Percentiles rank a stretch among this genome's conserved stretches.
These are phyloP conservation scores for Hipparchia sbordonii DNA, from an alignment of 2,888 invertebrate genomes.

Conservation along the genomic window DNA sequence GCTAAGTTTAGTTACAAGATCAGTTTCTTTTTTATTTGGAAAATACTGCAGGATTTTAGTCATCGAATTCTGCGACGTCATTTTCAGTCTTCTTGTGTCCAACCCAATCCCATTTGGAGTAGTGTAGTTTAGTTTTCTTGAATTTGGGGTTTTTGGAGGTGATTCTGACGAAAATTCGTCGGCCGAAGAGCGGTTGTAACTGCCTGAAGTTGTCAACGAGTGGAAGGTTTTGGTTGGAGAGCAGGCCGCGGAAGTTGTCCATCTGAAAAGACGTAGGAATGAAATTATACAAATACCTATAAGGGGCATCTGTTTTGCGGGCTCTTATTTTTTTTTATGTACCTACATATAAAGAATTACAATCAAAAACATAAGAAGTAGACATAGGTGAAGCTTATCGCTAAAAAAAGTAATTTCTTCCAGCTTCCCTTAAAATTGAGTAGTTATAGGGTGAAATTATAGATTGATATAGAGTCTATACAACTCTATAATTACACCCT, in stretches of 20 bases:
- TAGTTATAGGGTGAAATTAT: too few species aligned
- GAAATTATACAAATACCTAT: background rate
- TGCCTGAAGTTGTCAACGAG: conserved; percentile 88
- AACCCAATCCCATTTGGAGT: conserved; percentile 86
- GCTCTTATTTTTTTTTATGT: too few species aligned
- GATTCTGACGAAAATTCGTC: conserved; percentile 86
- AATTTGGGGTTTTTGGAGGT: conserved; percentile 82
- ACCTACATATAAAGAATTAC: too few species aligned
- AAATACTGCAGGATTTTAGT: conserved; percentile 48
- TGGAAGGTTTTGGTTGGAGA: conserved; percentile 84
- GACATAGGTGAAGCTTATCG: too few species aligned
- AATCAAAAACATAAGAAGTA: too few species aligned
- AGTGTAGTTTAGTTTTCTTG: conserved; percentile 82
- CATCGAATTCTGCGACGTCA: conserved; percentile 74
- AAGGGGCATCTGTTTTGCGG: too few species aligned
- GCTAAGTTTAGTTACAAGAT: conserved; percentile 36
- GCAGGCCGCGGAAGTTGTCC: conserved; percentile 85
- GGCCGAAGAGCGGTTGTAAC: conserved; percentile 86
- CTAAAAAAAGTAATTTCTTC: too few species aligned
- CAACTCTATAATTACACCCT: too few species aligned
- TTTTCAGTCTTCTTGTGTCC: conserved; percentile 78
- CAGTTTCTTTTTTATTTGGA: conserved; percentile 46
- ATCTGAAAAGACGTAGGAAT: conserved; percentile 67
- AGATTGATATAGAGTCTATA: too few species aligned
- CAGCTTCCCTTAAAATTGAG: too few species aligned